Evolutionary conservation across 2,113 vertebrate species (phyloP).

Genomic region (Poicephalus gulielmi): DNA sequence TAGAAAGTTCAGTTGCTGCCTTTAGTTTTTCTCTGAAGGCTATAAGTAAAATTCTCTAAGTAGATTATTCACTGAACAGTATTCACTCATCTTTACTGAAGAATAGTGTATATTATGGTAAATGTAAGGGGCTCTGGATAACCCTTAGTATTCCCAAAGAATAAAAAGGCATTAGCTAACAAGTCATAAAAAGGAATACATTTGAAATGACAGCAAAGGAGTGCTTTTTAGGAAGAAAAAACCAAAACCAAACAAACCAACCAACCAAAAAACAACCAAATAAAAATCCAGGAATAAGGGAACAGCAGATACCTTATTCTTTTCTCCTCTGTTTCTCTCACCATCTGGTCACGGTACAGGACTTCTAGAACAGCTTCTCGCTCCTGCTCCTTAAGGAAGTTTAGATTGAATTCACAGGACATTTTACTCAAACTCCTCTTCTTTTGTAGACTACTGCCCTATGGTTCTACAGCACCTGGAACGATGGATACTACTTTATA

Average conservation of each 20-base stretch:
- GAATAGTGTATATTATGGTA: neutral
- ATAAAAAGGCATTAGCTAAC: neutral
- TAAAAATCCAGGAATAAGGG: neutral
- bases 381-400: constrained; percentile 81
- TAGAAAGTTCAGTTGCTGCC: neutral
- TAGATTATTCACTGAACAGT: neutral
- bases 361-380: constrained; percentile 85
- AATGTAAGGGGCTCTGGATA: neutral
- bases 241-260: neutral
- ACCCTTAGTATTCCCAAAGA: neutral
- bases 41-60: neutral
- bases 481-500: fast-evolving
- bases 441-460: neutral
- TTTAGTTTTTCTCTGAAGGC: neutral
- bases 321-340: constrained; percentile 83
- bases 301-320: constrained; percentile 79
- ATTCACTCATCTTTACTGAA: neutral
- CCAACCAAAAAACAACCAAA: too few relatives aligned
- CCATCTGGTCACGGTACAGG: constrained; percentile 82
- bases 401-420: constrained; percentile 75
- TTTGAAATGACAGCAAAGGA: neutral
- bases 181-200: neutral
- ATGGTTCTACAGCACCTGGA: neutral
- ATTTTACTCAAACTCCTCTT: constrained; percentile 40
- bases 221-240: neutral